Evolutionary conservation across 2,113 vertebrate species (phyloP).

Genomic region (Pollimyrus isidori): DNA sequence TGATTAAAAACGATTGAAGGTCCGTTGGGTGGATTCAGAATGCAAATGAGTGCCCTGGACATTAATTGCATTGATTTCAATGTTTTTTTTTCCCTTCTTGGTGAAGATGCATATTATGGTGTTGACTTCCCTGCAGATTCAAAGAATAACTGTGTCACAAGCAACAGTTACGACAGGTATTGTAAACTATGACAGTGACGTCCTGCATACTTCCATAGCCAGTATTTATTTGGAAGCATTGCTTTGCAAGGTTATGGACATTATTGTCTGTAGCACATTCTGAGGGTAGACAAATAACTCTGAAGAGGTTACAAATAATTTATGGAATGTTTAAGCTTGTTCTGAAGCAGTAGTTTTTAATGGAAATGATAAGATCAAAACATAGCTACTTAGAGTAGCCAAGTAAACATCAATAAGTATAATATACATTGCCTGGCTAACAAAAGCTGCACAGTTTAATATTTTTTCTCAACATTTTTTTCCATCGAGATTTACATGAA

Average conservation of each 20-base stretch:
- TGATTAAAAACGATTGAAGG: slow-evolving; percentile 17
- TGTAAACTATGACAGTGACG: neutral
- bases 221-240: neutral
- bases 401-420: neutral
- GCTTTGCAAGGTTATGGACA: neutral
- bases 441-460: neutral
- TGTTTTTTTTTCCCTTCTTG: slow-evolving; percentile 14
- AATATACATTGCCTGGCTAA: neutral
- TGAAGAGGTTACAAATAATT: neutral
- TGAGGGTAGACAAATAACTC: neutral
- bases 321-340: neutral
- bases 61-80: slow-evolving; percentile 22
- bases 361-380: neutral
- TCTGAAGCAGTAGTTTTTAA: neutral
- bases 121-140: neutral
- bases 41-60: slow-evolving; percentile 32
- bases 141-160: neutral
- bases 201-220: neutral
- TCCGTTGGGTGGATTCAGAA: slow-evolving; percentile 24
- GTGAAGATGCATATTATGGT: slow-evolving; percentile 9
- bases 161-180: neutral
- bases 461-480: neutral
- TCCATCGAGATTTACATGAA: neutral
- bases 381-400: neutral
- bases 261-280: neutral